Conservation (phyloP, 23 tunicate species). For the Halocynthia roretzi region DNA sequence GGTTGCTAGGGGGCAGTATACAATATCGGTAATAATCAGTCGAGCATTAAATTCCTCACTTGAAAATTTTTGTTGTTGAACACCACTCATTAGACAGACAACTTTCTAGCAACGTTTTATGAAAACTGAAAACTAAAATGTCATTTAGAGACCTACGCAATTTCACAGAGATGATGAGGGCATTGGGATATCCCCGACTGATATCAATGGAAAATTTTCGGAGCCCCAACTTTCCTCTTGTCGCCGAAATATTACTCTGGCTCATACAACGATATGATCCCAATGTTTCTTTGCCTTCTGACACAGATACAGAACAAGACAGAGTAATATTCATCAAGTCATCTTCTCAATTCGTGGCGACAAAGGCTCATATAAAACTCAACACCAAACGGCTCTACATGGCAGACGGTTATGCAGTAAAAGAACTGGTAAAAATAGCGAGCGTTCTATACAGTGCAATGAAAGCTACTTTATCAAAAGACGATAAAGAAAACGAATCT, state of each 20-base stretch:
- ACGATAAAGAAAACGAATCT: constrained; percentile 21
- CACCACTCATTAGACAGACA: too few relatives aligned
- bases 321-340: constrained; percentile 93
- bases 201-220: constrained; percentile 92
- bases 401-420: constrained; percentile 99
- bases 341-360: constrained; percentile 82
- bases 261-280: constrained; percentile 88
- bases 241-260: constrained; percentile 85
- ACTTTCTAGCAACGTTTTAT: too few relatives aligned
- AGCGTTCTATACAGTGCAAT: constrained; percentile 59
- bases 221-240: constrained; percentile 82
- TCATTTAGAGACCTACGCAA: constrained; percentile 91
- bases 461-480: constrained; percentile 38
- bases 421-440: constrained; percentile 82
- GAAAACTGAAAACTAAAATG: constrained; percentile 33
- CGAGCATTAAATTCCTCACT: too few relatives aligned
- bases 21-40: too few relatives aligned
- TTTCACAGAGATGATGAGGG: constrained; percentile 95
- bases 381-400: constrained; percentile 92
- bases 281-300: constrained; percentile 62
- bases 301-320: constrained; percentile 95
- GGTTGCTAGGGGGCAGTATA: too few relatives aligned
- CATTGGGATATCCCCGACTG: constrained; percentile 84
- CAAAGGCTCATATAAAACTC: constrained; percentile 81
- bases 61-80: too few relatives aligned